phyloP scores from a whole-genome alignment of 1,140 invertebrate species.

The Drosophila elegans region DNA sequence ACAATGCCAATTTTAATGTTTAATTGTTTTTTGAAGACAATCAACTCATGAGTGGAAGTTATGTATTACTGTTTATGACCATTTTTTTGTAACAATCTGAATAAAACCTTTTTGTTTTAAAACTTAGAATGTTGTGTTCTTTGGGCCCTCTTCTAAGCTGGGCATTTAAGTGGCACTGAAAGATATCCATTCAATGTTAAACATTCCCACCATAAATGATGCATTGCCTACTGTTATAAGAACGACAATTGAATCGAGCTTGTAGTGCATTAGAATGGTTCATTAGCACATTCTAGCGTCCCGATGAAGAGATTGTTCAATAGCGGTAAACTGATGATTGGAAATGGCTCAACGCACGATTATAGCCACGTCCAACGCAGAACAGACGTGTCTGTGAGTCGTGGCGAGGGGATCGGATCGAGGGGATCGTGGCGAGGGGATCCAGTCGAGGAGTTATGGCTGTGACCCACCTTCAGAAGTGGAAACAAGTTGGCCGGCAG shows the following conservation, averaged over 20 bases:
- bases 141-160: neutral
- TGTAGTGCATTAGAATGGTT: slow-evolving; percentile 37
- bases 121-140: too few species aligned
- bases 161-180: slow-evolving; percentile 1
- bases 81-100: too few species aligned
- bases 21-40: too few species aligned
- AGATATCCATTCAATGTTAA: neutral
- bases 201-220: slow-evolving; percentile 3
- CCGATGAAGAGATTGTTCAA: slow-evolving; percentile 69
- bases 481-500: slow-evolving; percentile 56
- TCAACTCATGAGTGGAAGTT: too few species aligned
- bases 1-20: too few species aligned
- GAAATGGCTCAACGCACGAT: slow-evolving; percentile 60
- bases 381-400: slow-evolving; percentile 24
- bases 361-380: slow-evolving; percentile 27
- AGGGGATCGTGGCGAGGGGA: neutral
- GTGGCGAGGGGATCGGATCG: neutral
- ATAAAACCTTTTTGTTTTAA: too few species aligned
- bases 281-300: slow-evolving; percentile 71
- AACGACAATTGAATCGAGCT: slow-evolving; percentile 8
- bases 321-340: slow-evolving; percentile 76
- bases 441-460: slow-evolving; percentile 70
- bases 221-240: slow-evolving; percentile 18
- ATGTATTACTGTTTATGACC: too few species aligned
- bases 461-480: slow-evolving; percentile 75